Evolutionary conservation across 1,140 invertebrate species (phyloP).

Genomic region (Coptotermes formosanus): DNA sequence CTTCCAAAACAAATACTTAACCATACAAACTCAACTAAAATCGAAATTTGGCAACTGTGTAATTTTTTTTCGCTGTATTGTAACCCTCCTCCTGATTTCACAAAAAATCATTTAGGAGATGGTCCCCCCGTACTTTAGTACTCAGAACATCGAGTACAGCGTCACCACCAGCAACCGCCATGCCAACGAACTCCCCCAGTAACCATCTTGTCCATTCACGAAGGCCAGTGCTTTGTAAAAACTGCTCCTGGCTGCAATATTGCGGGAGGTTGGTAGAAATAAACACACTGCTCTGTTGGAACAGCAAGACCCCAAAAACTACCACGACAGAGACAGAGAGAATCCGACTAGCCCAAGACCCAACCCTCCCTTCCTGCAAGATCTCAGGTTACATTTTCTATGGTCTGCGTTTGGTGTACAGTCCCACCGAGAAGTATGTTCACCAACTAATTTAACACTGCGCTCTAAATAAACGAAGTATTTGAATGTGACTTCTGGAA

Average conservation of each 20-base stretch:
- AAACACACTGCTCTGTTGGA: not conserved
- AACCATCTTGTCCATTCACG: not conserved
- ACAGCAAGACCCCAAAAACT: not conserved
- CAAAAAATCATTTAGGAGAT: slow-evolving; percentile 12
- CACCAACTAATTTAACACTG: not conserved
- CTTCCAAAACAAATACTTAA: not conserved
- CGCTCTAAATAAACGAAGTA: no score
- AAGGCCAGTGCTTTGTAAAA: not conserved
- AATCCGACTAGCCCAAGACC: not conserved
- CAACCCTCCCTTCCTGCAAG: not conserved
- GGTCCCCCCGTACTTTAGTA: not conserved
- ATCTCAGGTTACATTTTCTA: slow-evolving; percentile 14
- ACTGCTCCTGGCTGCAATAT: not conserved
- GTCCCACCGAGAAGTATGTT: not conserved
- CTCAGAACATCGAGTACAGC: not conserved
- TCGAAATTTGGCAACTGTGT: not conserved
- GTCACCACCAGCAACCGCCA: not conserved
- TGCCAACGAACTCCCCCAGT: not conserved
- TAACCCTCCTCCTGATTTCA: not conserved
- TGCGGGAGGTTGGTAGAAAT: not conserved
- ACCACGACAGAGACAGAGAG: not conserved
- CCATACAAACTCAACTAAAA: not conserved
- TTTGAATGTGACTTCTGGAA: no score
- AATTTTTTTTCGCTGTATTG: not conserved
- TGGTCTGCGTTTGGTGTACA: not conserved